Evolutionary conservation across 2,888 invertebrate genomes (phyloP), one percentile per base, ranked within the genome.

Genomic region (Mesorhabditis spiculigera): DNA sequence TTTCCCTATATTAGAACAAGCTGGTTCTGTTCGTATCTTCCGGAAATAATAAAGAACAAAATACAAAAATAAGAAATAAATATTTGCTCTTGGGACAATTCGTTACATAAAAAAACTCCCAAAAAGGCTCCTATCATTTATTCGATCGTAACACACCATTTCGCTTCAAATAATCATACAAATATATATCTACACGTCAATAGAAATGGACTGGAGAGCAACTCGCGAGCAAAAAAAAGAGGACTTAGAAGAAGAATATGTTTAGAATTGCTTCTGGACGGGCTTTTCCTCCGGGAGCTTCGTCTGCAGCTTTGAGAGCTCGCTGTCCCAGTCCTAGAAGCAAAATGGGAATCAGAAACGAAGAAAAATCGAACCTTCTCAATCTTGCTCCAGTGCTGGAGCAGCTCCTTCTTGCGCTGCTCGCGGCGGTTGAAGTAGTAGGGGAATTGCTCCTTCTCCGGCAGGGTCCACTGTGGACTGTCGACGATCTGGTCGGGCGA

Each of bases 401-500:
- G 75, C 65, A 86, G 73, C 69, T 86, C 86, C 71, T 82, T 83
- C 78, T 86, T 86, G 70, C 82, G 78, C 72, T 80, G 77, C 71
- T 86, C 86, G 63, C 86, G 82, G 66, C 71, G 77, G 67, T 84
- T 86, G 82, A 86, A 86, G 73, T 85, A 86, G 76, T 85, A 83
- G 4, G 86, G 86, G 78, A 83, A 86, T 73, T 83, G 85, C 68
- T 85, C 85, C 6, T 78, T 72, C 65, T 85, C 85, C 16, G 82
- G 72, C 71, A 80, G 69, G 5, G 83, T 81, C 79, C 80, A 82
- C 64, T 78, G 77, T 65, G 79, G 78, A 45, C 75, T 73, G 65
- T 82, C 81, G 64, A 82, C 73, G 64, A 80, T 76, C 76, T 79
- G 72, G 68, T 85, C 86, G 5, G 78, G 79, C 6, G 81, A 78